Evolutionary conservation across 1,140 invertebrate species (phyloP), one percentile per base, ranked within the genome.

Genomic region (Drosophila ohnishii): DNA sequence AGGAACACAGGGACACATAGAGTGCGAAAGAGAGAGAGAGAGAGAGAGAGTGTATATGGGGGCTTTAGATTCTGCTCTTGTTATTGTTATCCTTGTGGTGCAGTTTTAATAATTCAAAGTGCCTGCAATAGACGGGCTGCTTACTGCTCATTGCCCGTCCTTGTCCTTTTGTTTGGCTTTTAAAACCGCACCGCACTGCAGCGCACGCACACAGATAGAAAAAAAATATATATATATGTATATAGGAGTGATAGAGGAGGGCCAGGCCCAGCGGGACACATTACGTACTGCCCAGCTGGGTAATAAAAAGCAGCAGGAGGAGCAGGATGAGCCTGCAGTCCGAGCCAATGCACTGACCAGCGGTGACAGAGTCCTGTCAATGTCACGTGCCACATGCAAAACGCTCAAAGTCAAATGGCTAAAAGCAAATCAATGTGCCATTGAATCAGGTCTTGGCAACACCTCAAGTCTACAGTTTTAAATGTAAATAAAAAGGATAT

Each of bases 61-160:
- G 45, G 45, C 13, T 10, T 37, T 42, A 45, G 62, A 53, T 57
- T 9, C 50, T n/a, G 34, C 45, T 56, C 76, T 72, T 77, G 61
- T 75, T 75, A 47, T 79, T 80, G 58, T 75, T 79, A 61, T 61
- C 51, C 66, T 62, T 76, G 58, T 69, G 75, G 55, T 87, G 82
- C 70, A 69, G 78, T 82, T 87, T 86, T 86, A 86, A 86, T 86
- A 86, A 86, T 86, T 87, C 70, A 86, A 86, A 87, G 82, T 82
- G 82, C 82, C 82, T 82, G 79, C 78, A 75, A 75, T 80, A 75
- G 77, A 78, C 63, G 59, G 70, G 19, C 53, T 65, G 60, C 64
- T 75, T 83, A 53, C 75, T 75, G 62, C 65, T 78, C 56, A 78
- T 60, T 69, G 72, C 48, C 28, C 35, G 53, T 65, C 72, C 61